A percentile compares a stretch with the other conserved stretches of the same genome.
Conservation (phyloP, 2,113 vertebrate genomes). For the Potamarius usumacintae region DNA sequence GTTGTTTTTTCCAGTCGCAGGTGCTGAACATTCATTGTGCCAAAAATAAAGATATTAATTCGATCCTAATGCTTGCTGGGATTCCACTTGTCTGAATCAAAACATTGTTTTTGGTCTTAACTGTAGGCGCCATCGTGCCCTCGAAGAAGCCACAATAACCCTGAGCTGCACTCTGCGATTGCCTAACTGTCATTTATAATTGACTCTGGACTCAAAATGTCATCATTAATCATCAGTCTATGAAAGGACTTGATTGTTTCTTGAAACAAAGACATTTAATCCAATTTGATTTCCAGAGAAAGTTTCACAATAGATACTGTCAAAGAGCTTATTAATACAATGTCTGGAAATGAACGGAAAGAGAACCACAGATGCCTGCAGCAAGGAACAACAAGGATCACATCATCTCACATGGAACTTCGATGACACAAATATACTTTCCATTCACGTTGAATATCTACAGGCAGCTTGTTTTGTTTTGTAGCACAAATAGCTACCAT, state of each 20-base stretch:
- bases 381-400: not conserved
- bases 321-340: conserved; percentile 17
- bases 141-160: not conserved
- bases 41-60: not conserved
- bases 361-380: not conserved
- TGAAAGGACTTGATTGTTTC: conserved; percentile 8
- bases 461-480: not conserved
- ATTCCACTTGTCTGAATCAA: not conserved
- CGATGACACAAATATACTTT: not conserved
- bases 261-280: conserved; percentile 2
- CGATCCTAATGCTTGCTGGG: not conserved
- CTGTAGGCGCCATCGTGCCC: not conserved
- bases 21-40: not conserved
- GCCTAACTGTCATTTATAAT: not conserved
- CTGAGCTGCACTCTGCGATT: not conserved
- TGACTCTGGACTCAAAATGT: not conserved
- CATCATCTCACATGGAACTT: not conserved
- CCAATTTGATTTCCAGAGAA: not conserved
- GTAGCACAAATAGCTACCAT: not conserved
- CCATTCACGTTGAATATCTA: not conserved
- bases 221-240: conserved; percentile 12
- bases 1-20: not conserved
- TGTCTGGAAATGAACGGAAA: not conserved
- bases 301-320: conserved; percentile 3
- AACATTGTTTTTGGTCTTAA: not conserved